These are phyloP conservation scores for Hycleus cichorii DNA, from an alignment of 1,140 invertebrate genomes.

Conservation along the genomic window DNA sequence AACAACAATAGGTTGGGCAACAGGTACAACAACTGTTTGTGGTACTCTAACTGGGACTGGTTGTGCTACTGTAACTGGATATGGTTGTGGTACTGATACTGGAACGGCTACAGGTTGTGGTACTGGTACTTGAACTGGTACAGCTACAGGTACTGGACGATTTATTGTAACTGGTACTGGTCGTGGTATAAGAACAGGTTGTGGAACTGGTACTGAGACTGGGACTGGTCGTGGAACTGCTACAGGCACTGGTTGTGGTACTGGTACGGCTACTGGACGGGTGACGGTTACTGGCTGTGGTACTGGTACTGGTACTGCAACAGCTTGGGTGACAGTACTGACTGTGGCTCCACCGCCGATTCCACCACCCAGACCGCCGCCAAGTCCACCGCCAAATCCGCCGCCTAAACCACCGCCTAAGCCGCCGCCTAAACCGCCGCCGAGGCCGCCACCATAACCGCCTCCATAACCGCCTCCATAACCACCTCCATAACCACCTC, in stretches of 20 bases:
- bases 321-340: constrained; percentile 33
- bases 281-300: constrained; percentile 40
- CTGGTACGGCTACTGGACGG: constrained; percentile 48
- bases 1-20: constrained; percentile 44
- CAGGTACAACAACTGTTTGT: constrained; percentile 18
- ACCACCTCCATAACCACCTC: constrained; percentile 8
- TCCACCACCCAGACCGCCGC: constrained; percentile 6
- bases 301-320: constrained; percentile 32
- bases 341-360: not conserved
- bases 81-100: constrained; percentile 31
- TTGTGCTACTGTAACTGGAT: constrained; percentile 22
- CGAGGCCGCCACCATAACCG: too few species aligned
- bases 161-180: constrained; percentile 34
- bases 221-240: constrained; percentile 50
- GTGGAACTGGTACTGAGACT: constrained; percentile 49
- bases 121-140: constrained; percentile 8
- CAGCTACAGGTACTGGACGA: constrained; percentile 38
- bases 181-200: constrained; percentile 24
- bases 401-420: constrained; percentile 4
- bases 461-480: constrained; percentile 19
- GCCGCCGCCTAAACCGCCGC: not conserved
- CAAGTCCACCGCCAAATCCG: constrained; percentile 1
- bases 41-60: constrained; percentile 26
- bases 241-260: constrained; percentile 49
- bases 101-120: constrained; percentile 32